A percentile compares a stretch with the other conserved stretches of the same genome.
These are phyloP conservation scores for Oegoconia quadripuncta DNA, from an alignment of 2,888 invertebrate species.

Conservation along the genomic window DNA sequence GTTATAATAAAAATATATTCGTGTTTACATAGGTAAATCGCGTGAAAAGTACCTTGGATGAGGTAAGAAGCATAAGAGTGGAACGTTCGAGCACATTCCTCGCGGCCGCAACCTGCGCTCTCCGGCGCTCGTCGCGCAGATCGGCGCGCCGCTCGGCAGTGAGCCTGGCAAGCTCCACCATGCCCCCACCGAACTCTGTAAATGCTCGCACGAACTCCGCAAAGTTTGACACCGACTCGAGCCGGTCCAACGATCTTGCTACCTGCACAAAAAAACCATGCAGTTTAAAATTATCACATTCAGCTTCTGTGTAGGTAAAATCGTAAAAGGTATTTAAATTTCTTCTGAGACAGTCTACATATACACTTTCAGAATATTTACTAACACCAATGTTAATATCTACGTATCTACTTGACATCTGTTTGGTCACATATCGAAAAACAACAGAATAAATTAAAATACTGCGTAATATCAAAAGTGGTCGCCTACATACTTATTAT, in stretches of 20 bases:
- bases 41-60: slow-evolving; percentile 92
- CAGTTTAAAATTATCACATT: slow-evolving; percentile 3
- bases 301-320: too few species aligned
- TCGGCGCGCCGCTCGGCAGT: slow-evolving; percentile 91
- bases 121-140: slow-evolving; percentile 93
- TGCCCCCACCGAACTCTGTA: slow-evolving; percentile 98
- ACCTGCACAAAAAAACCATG: slow-evolving; percentile 72
- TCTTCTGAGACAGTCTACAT: too few species aligned
- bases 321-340: too few species aligned
- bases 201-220: slow-evolving; percentile 99
- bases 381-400: too few species aligned
- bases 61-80: slow-evolving; percentile 97
- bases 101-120: slow-evolving; percentile 98
- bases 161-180: slow-evolving; percentile 98
- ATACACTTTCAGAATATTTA: too few species aligned
- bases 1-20: too few species aligned
- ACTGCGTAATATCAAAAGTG: too few species aligned
- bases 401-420: too few species aligned
- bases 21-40: too few species aligned
- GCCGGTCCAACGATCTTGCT: slow-evolving; percentile 88
- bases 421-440: too few species aligned
- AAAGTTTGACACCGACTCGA: slow-evolving; percentile 93
- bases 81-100: slow-evolving; percentile 96
- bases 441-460: too few species aligned
- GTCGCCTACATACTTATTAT: too few species aligned